Percentiles rank a stretch among this genome's conserved stretches.
These are phyloP conservation scores for Chloebia gouldiae DNA, from an alignment of 2,113 vertebrate genomes.

Conservation along the genomic window DNA sequence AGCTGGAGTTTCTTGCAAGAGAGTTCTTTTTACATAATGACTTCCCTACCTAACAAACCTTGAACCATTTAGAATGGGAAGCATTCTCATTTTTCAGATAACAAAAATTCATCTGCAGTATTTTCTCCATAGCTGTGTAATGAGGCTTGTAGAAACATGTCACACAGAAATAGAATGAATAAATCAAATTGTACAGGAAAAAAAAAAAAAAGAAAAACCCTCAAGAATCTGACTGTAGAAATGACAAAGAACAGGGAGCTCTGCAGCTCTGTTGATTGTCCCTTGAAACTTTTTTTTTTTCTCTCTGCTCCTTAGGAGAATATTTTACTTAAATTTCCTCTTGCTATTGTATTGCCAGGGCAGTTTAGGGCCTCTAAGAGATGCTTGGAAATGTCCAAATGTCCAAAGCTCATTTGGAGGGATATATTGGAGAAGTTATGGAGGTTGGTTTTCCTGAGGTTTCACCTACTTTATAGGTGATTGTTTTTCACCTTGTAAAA, in stretches of 20 bases:
- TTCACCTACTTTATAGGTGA: background rate
- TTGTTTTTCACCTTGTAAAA: background rate
- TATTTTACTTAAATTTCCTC: background rate
- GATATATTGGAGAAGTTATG: background rate
- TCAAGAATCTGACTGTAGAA: background rate
- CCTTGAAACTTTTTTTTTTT: background rate
- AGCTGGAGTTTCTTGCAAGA: background rate
- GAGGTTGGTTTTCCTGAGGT: background rate
- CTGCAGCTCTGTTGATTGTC: background rate
- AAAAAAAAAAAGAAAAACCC: background rate
- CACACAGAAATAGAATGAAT: slow-evolving; percentile 23
- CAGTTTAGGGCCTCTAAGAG: background rate
- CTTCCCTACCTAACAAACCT: slow-evolving; percentile 7
- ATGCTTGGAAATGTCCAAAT: background rate
- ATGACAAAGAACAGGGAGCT: background rate
- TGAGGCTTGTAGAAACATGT: slow-evolving; percentile 44
- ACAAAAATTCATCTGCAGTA: slow-evolving; percentile 12
- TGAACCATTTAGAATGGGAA: slow-evolving; percentile 10
- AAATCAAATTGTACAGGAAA: background rate
- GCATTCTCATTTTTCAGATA: slow-evolving; percentile 38
- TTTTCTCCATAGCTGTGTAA: background rate
- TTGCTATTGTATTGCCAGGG: background rate
- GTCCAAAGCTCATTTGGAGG: background rate
- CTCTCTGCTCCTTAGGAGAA: background rate
- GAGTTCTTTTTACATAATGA: background rate